Conservation (phyloP, 2,113 vertebrate species). For the Proterorhinus semilunaris region DNA sequence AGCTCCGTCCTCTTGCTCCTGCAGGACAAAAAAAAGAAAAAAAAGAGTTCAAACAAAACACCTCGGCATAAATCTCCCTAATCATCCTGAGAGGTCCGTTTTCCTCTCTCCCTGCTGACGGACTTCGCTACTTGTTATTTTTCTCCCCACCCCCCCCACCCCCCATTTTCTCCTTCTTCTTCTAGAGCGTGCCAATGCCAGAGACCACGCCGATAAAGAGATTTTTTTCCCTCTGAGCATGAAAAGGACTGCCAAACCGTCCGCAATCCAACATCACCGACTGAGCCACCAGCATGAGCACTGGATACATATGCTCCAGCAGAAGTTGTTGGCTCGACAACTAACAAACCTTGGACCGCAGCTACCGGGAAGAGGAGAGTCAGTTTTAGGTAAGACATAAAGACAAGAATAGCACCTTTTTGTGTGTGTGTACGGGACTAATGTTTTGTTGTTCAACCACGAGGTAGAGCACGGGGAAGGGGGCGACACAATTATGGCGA, state of each 20-base stretch:
- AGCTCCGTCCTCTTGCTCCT: slow-evolving; percentile 62
- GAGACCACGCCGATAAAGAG: slow-evolving; percentile 64
- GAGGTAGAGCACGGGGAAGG: slow-evolving; percentile 52
- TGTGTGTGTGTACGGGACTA: background rate
- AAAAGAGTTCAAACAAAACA: slow-evolving; percentile 58
- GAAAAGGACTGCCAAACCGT: slow-evolving; percentile 79
- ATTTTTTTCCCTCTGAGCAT: slow-evolving; percentile 78
- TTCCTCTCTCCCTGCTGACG: slow-evolving; percentile 53
- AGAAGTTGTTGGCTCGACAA: slow-evolving; percentile 79
- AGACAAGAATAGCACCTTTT: background rate
- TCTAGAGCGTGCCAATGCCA: slow-evolving; percentile 62
- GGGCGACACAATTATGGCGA: slow-evolving; percentile 63
- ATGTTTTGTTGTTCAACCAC: slow-evolving; percentile 34
- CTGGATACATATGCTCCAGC: slow-evolving; percentile 78
- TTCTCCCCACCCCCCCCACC: background rate
- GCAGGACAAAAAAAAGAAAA: slow-evolving; percentile 17
- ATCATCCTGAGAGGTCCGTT: slow-evolving; percentile 36
- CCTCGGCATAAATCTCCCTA: slow-evolving; percentile 63
- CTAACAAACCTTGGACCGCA: slow-evolving; percentile 73
- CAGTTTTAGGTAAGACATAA: slow-evolving; percentile 77
- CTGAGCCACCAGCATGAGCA: slow-evolving; percentile 75
- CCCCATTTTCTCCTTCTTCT: slow-evolving; percentile 16
- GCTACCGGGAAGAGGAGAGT: slow-evolving; percentile 71
- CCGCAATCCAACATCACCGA: slow-evolving; percentile 77
- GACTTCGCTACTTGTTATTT: slow-evolving; percentile 64